phyloP scores from a whole-genome alignment of 2,797 vertebrate species.

The Picus viridis region DNA sequence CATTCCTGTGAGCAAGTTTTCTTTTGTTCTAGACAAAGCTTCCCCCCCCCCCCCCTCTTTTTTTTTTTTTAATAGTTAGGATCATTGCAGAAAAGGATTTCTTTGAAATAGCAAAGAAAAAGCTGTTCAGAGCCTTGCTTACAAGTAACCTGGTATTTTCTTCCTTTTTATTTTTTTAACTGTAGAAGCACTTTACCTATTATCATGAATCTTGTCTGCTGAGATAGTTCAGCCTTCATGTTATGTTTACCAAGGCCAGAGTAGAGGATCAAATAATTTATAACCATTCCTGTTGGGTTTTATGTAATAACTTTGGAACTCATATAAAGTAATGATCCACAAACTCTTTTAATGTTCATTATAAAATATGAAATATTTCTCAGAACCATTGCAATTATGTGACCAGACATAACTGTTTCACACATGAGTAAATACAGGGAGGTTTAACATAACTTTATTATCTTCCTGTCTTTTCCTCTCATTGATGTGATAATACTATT shows the following conservation, averaged over 20 bases:
- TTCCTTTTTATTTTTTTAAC: slow-evolving; percentile 10
- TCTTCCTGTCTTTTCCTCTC: slow-evolving; percentile 84
- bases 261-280: slow-evolving; percentile 83
- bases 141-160: slow-evolving; percentile 38
- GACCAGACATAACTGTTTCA: slow-evolving; percentile 88
- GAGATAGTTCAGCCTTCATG: slow-evolving; percentile 73
- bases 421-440: slow-evolving; percentile 86
- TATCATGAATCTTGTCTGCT: slow-evolving; percentile 73
- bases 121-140: slow-evolving; percentile 49
- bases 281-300: slow-evolving; percentile 84
- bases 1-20: slow-evolving; percentile 11
- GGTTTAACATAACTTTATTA: slow-evolving; percentile 88
- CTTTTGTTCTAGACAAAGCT: slow-evolving; percentile 65
- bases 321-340: slow-evolving; percentile 89
- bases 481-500: slow-evolving; percentile 86
- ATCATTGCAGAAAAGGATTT: slow-evolving; percentile 50
- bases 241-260: slow-evolving; percentile 84
- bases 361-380: slow-evolving; percentile 89
- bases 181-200: slow-evolving; percentile 62
- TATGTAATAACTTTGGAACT: slow-evolving; percentile 89
- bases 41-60: not conserved
- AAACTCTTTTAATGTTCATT: slow-evolving; percentile 90
- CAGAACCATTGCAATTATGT: slow-evolving; percentile 86
- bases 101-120: slow-evolving; percentile 54
- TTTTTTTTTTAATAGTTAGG: slow-evolving; percentile 24